Percentiles rank a stretch among this genome's conserved stretches.
phyloP scores from a whole-genome alignment of 2,888 invertebrate species.

The Drosophila glabriapex region DNA sequence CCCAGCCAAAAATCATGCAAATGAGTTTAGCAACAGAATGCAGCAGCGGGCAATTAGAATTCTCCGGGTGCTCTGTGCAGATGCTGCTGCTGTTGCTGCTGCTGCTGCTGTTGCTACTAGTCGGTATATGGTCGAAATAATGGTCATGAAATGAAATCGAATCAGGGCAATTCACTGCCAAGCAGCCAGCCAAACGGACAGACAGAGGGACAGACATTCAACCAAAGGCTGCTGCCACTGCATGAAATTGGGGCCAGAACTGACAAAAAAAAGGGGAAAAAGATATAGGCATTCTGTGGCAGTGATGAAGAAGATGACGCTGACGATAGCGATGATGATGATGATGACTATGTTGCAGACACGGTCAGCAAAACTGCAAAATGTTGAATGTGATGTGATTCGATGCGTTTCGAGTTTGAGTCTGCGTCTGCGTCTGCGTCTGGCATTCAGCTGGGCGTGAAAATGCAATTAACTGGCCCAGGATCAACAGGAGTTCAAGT shows the following conservation, averaged over 20 bases:
- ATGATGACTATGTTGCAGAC: slow-evolving; percentile 16
- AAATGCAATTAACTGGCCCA: slow-evolving; percentile 75
- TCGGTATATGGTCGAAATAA: slow-evolving; percentile 50
- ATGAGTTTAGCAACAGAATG: slow-evolving; percentile 65
- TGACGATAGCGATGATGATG: slow-evolving; percentile 10
- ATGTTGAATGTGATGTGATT: slow-evolving; percentile 59
- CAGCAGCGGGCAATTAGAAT: slow-evolving; percentile 30
- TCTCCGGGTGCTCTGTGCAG: slow-evolving; percentile 34
- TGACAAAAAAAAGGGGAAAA: slow-evolving; percentile 20
- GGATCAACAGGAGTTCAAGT: slow-evolving; percentile 18
- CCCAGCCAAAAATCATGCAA: slow-evolving; percentile 69
- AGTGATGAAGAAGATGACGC: slow-evolving; percentile 40
- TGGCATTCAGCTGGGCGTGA: slow-evolving; percentile 71
- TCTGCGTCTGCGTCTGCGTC: slow-evolving; percentile 43
- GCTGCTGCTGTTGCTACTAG: background rate
- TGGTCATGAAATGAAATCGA: slow-evolving; percentile 68
- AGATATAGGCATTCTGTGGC: slow-evolving; percentile 30
- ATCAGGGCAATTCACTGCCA: slow-evolving; percentile 64
- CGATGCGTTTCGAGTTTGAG: slow-evolving; percentile 27
- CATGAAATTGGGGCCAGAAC: slow-evolving; percentile 4
- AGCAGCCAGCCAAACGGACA: slow-evolving; percentile 5
- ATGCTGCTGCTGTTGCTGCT: background rate
- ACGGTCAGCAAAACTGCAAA: slow-evolving; percentile 38
- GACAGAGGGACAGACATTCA: slow-evolving; percentile 3
- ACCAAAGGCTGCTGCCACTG: slow-evolving; percentile 5